Evolutionary conservation across 2,888 invertebrate species (phyloP), one percentile per base, ranked within the genome.

Genomic region (Torymus aiolomorphi): DNA sequence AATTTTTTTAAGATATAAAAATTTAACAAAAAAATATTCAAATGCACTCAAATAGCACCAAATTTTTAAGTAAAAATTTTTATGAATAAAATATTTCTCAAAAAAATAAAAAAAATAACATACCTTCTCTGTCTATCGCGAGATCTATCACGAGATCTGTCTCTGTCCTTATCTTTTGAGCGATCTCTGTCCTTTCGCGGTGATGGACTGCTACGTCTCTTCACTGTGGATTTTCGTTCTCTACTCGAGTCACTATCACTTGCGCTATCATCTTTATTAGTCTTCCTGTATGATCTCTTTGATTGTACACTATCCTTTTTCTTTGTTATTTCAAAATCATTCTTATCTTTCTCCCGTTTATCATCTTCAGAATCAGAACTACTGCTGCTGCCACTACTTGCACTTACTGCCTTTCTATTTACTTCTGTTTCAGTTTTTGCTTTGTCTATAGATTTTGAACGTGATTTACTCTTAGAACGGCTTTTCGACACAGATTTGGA

Each of bases 221-320:
- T 90, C 10, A 86, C 82, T 2, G 87, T 86, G 1, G 88, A 88
- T 78, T 89, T 93, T 91, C 93, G 92, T 77, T 93, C 94, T 67
- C 93, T 91, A 56, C 93, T 92, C 5, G 90, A 89, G 66, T 91
- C 91, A 31, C 90, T 91, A 66, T 91, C 91, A 85, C 94, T 94
- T 42, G 93, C 94, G 1, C 94, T 95, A 3, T 95, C 96, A 87
- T 96, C 96, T 80, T 96, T 95, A 88, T 97, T 96, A 76, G 96
- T 96, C 77, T 91, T 92, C 14, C 97, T 93, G 88, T 97, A 97
- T 83, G 97, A 97, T 12, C 97, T 93, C 88, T 97, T 97, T 89
- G 96, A 96, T 89, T 97, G 97, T 13, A 95, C 93, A 90, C 96
- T 92, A 91, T 96, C 93, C 91, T 95, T 94, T 91, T 96, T 95